Conservation (phyloP, 2,888 invertebrate species). For the Nemoura dubitans region DNA sequence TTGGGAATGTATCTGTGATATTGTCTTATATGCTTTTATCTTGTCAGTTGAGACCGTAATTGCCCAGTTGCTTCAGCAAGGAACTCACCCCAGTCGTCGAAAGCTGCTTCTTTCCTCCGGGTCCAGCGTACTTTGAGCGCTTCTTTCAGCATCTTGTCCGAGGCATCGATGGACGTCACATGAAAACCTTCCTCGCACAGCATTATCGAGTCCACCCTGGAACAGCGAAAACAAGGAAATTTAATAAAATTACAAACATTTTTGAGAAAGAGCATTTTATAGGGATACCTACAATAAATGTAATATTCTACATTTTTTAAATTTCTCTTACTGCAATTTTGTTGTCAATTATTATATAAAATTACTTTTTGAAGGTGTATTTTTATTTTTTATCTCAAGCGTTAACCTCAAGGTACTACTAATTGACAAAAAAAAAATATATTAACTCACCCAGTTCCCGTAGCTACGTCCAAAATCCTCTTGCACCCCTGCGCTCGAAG, state of each 20-base stretch:
- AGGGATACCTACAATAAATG: background rate
- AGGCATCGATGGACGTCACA: constrained; percentile 87
- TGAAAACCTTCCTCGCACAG: constrained; percentile 87
- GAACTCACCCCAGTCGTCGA: constrained; percentile 83
- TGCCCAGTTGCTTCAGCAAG: no score
- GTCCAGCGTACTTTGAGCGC: constrained; percentile 88
- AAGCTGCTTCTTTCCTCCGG: constrained; percentile 77
- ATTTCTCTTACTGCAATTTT: no score
- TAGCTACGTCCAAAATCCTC: constrained; percentile 77
- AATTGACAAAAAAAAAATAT: background rate
- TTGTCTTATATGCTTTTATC: no score
- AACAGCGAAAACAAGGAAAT: constrained; percentile 53
- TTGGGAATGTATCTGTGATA: no score
- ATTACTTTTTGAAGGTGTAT: no score
- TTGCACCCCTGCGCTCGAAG: constrained; percentile 75
- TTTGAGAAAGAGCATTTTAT: background rate
- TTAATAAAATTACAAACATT: background rate
- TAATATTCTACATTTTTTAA: no score
- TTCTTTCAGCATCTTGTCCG: constrained; percentile 92
- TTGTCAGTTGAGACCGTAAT: no score
- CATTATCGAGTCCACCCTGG: constrained; percentile 87
- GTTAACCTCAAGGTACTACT: no score
- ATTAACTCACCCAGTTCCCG: constrained; percentile 80
- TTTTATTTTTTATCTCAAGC: no score
- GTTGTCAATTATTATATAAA: no score